Conservation (phyloP, 1,140 invertebrate species). For the Adoxophyes honmai region DNA sequence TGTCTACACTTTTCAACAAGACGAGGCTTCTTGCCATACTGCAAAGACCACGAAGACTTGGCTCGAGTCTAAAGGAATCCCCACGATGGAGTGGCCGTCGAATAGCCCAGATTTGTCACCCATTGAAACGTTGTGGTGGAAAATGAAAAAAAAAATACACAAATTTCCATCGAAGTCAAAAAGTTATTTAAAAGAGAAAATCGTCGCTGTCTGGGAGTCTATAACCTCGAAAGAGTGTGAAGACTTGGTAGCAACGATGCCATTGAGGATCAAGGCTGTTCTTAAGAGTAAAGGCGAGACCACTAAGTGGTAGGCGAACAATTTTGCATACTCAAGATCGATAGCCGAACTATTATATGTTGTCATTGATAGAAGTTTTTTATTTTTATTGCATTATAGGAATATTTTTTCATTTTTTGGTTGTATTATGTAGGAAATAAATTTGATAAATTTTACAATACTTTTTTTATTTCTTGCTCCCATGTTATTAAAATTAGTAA, state of each 20-base stretch:
- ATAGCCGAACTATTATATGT: neutral
- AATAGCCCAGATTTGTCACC: slow-evolving; percentile 28
- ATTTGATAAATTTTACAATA: too few species aligned
- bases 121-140: slow-evolving; percentile 27
- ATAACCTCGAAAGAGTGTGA: slow-evolving; percentile 19
- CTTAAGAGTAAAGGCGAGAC: neutral
- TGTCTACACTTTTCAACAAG: slow-evolving; percentile 27
- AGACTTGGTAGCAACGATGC: neutral
- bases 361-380: too few species aligned
- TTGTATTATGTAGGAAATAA: too few species aligned
- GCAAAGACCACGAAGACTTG: slow-evolving; percentile 28
- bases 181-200: slow-evolving; percentile 19
- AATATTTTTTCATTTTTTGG: too few species aligned
- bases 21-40: slow-evolving; percentile 25
- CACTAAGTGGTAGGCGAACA: neutral
- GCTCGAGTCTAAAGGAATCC: slow-evolving; percentile 25
- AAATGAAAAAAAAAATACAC: slow-evolving; percentile 24
- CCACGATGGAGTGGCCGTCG: slow-evolving; percentile 21
- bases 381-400: too few species aligned
- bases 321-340: neutral
- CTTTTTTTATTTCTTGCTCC: neutral
- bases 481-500: neutral
- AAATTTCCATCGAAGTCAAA: slow-evolving; percentile 16
- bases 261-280: neutral
- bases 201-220: slow-evolving; percentile 21